A percentile compares a stretch with the other conserved stretches of the same genome.
Evolutionary conservation across 1,140 invertebrate genomes (phyloP).

Genomic region (Tyrophagus putrescentiae): DNA sequence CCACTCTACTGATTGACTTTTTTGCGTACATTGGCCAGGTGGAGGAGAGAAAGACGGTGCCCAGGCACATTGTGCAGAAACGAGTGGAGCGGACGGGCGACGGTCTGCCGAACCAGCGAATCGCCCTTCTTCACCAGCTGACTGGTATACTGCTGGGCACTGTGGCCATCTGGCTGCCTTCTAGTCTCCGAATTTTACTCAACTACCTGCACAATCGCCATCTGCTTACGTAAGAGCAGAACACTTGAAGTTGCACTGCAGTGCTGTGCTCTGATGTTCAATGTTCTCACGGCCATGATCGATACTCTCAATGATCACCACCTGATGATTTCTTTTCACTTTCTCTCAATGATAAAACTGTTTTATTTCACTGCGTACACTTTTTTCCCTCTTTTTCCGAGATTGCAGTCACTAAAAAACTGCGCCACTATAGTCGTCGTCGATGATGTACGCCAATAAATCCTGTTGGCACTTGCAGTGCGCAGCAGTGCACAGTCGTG

Average conservation of each 20-base stretch:
- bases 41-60: slow-evolving; percentile 45
- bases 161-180: background rate
- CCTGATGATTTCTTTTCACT: no score
- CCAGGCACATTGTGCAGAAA: background rate
- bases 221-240: background rate
- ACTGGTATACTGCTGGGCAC: background rate
- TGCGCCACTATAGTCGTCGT: no score
- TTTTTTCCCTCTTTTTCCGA: no score
- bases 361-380: no score
- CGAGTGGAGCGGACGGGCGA: slow-evolving; percentile 5
- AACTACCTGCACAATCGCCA: background rate
- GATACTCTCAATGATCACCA: no score
- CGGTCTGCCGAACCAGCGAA: background rate
- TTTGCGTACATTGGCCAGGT: slow-evolving; percentile 43
- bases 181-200: background rate
- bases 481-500: no score
- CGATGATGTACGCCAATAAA: no score
- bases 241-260: background rate
- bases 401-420: no score
- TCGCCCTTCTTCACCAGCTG: background rate
- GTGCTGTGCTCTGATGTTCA: background rate
- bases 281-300: slow-evolving; percentile 8
- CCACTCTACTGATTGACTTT: slow-evolving; percentile 44
- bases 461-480: no score
- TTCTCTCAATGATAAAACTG: no score